Conservation (phyloP, 2,797 vertebrate species). For the Allobates femoralis region DNA sequence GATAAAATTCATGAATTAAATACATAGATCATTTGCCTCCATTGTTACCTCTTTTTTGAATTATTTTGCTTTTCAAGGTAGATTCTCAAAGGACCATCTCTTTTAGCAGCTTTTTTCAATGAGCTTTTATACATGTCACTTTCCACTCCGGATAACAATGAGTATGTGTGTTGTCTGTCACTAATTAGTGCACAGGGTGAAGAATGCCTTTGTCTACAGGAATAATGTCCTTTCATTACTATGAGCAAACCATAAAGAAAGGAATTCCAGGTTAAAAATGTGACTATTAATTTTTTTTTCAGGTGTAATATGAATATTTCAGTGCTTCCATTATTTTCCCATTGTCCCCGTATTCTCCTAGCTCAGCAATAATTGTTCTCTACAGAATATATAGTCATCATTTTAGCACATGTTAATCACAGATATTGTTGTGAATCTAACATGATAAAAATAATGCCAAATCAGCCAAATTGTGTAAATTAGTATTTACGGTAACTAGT, state of each 20-base stretch:
- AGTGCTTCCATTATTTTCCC: too few species aligned
- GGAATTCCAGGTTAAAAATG: not conserved
- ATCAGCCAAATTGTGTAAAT: too few species aligned
- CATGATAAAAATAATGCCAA: too few species aligned
- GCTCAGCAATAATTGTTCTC: too few species aligned
- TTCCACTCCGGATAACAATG: slow-evolving; percentile 10
- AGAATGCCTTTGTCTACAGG: slow-evolving; percentile 8
- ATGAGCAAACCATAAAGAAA: not conserved
- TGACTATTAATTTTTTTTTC: not conserved
- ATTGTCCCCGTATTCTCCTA: too few species aligned
- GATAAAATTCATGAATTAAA: not conserved
- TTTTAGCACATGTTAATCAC: too few species aligned
- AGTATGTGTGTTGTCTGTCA: slow-evolving; percentile 26
- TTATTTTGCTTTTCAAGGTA: not conserved
- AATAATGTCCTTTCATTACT: slow-evolving; percentile 18
- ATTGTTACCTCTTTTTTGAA: not conserved
- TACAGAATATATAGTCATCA: too few species aligned
- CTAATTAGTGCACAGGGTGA: not conserved
- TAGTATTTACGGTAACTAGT: too few species aligned
- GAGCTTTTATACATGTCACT: slow-evolving; percentile 32
- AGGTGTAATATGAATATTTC: too few species aligned
- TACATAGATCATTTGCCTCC: not conserved
- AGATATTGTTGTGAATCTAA: too few species aligned
- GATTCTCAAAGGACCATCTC: not conserved
- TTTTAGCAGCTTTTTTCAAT: not conserved